phyloP scores from a whole-genome alignment of 2,113 vertebrate genomes.

The Oncorhynchus clarkii region DNA sequence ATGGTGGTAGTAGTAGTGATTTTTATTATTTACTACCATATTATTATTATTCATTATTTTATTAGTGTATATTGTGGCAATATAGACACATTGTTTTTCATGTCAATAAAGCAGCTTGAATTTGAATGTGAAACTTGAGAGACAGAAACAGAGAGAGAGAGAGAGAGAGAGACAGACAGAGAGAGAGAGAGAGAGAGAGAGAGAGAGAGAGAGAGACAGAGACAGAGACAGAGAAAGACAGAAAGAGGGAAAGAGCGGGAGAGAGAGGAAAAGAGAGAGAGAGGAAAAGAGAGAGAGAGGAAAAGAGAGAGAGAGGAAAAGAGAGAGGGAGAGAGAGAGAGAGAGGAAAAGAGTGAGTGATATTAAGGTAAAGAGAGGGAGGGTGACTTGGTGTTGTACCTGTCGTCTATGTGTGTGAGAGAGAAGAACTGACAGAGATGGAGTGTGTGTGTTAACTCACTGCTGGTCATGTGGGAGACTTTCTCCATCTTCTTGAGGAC shows the following conservation, averaged over 20 bases:
- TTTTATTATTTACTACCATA: too few species aligned
- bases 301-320: too few species aligned
- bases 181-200: neutral
- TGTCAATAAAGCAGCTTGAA: too few species aligned
- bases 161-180: neutral
- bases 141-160: neutral
- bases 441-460: conserved; percentile 56
- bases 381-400: neutral
- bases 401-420: neutral
- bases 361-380: neutral
- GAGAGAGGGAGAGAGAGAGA: neutral
- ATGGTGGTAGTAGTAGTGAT: too few species aligned
- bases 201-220: neutral
- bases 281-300: neutral
- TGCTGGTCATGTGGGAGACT: conserved; percentile 80
- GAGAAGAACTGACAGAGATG: too few species aligned
- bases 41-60: too few species aligned
- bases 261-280: too few species aligned
- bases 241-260: accelerated
- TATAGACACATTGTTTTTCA: too few species aligned
- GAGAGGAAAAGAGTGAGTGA: neutral
- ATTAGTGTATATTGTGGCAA: too few species aligned
- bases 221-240: neutral
- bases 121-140: too few species aligned
- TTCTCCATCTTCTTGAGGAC: conserved; percentile 82